Conservation (phyloP, 2,797 vertebrate species). For the Spinus pinus region DNA sequence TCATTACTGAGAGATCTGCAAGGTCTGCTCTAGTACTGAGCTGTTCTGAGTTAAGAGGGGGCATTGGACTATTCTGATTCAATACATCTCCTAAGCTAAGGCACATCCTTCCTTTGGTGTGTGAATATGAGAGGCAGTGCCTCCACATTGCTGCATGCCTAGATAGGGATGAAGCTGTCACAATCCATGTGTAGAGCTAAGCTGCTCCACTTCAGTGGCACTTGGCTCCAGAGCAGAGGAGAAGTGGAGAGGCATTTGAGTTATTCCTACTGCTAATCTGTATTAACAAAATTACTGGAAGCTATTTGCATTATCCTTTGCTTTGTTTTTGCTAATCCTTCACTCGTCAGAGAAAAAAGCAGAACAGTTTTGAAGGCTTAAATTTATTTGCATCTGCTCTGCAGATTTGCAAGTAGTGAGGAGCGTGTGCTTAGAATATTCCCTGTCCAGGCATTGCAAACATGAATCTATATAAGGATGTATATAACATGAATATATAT, state of each 20-base stretch:
- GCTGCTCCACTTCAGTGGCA: background rate
- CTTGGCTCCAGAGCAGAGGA: background rate
- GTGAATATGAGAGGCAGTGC: background rate
- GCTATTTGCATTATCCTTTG: background rate
- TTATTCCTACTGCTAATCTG: background rate
- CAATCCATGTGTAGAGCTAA: background rate
- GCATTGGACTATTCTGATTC: background rate
- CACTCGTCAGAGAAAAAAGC: background rate
- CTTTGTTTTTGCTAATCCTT: conserved; percentile 13
- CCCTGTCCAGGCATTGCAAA: accelerated
- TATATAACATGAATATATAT: too few species aligned
- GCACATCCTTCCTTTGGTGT: background rate
- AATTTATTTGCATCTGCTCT: background rate
- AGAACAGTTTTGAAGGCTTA: background rate
- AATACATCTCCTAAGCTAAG: background rate
- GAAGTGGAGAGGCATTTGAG: background rate
- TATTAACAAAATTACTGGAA: background rate
- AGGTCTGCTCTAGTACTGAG: background rate
- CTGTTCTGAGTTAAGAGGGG: background rate
- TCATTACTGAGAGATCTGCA: background rate
- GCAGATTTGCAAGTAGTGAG: background rate
- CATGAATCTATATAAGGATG: background rate
- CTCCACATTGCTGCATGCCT: background rate
- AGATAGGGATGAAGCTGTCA: background rate
- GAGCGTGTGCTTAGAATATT: background rate